Percentiles rank a stretch among this genome's conserved stretches.
These are phyloP conservation scores for Uloborus diversus DNA, from an alignment of 1,140 invertebrate genomes.

Conservation along the genomic window DNA sequence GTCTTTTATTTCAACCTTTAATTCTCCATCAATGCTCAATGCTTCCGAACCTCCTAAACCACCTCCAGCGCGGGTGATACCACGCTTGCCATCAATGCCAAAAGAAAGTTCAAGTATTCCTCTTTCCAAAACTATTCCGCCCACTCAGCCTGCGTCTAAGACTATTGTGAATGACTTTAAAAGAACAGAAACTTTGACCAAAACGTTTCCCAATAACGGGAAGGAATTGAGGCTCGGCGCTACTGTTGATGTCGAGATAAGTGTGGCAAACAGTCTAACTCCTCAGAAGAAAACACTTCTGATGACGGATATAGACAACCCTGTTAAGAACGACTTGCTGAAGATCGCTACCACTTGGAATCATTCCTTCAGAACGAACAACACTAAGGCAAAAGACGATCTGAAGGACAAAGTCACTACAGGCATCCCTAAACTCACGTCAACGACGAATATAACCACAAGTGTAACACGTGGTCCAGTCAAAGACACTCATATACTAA, in stretches of 20 bases:
- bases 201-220: conserved; percentile 2
- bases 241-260: conserved; percentile 50
- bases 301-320: conserved; percentile 8
- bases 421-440: conserved; percentile 29
- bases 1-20: neutral
- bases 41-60: neutral
- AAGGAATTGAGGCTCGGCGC: conserved; percentile 21
- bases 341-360: conserved; percentile 53
- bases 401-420: neutral
- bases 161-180: conserved; percentile 22
- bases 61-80: conserved; percentile 2
- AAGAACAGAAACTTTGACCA: conserved; percentile 13
- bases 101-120: neutral
- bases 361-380: conserved; percentile 37
- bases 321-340: conserved; percentile 25
- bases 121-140: neutral
- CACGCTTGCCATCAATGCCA: conserved; percentile 1
- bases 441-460: conserved; percentile 41
- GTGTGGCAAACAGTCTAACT: conserved; percentile 1
- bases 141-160: conserved; percentile 4
- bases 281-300: neutral
- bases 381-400: neutral
- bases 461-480: conserved; percentile 5
- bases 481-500: neutral
- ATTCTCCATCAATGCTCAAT: neutral